These are phyloP conservation scores for Heteractis magnifica DNA, from an alignment of 92 coral and sea anemone genomes.

Conservation along the genomic window DNA sequence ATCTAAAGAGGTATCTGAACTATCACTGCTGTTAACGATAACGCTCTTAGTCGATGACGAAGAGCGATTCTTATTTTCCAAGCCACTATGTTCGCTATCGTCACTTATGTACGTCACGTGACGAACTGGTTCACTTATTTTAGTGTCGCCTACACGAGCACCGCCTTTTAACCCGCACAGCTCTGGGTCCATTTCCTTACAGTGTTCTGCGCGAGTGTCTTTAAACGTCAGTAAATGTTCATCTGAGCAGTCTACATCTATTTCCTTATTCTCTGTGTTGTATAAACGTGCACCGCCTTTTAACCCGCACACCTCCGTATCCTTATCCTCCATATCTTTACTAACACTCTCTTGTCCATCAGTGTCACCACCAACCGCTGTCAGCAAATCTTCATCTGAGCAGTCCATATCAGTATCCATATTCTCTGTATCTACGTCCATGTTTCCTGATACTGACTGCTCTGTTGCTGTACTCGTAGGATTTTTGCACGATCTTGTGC, in stretches of 20 bases:
- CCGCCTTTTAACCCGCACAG: slow-evolving; percentile 2
- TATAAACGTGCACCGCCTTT: too few species aligned
- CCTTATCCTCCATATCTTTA: not conserved
- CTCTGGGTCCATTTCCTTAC: not conserved
- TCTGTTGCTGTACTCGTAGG: not conserved
- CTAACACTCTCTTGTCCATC: not conserved
- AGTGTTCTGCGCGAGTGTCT: not conserved
- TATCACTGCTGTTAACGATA: not conserved
- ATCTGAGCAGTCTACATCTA: slow-evolving; percentile 39
- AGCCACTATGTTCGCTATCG: slow-evolving; percentile 29
- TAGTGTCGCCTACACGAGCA: slow-evolving; percentile 1
- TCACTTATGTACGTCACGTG: slow-evolving; percentile 9
- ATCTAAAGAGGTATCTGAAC: slow-evolving; percentile 24
- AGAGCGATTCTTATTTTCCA: not conserved
- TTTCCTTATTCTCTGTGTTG: not conserved
- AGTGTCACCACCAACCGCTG: slow-evolving; percentile 5
- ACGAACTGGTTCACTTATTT: not conserved
- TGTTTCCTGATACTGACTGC: not conserved
- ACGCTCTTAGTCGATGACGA: not conserved
- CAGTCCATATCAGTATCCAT: slow-evolving; percentile 25
- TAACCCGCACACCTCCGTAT: not conserved
- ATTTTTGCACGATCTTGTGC: not conserved
- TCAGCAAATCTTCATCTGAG: slow-evolving; percentile 32
- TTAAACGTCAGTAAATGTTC: slow-evolving; percentile 23
- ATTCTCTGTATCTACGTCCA: not conserved